Conservation (phyloP, 2,888 invertebrate genomes). For the Scaptomyza flava region DNA sequence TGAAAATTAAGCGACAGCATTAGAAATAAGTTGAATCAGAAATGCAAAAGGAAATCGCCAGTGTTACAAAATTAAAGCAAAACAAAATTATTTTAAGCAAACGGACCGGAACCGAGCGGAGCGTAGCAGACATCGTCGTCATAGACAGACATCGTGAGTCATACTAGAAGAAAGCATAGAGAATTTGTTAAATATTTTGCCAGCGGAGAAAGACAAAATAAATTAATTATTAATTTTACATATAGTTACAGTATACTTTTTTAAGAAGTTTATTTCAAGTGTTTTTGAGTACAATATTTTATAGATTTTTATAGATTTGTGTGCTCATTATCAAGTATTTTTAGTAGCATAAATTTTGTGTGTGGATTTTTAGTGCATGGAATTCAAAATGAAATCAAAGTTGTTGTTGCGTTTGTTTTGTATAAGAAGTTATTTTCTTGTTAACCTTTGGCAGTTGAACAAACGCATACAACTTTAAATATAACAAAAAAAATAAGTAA, state of each 20-base stretch:
- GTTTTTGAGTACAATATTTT: constrained; percentile 60
- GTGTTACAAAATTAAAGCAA: constrained; percentile 32
- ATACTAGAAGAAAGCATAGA: constrained; percentile 55
- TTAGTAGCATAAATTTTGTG: constrained; percentile 57
- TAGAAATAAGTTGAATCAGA: constrained; percentile 49
- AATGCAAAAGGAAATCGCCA: constrained; percentile 24
- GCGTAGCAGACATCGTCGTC: constrained; percentile 23
- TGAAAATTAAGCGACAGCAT: constrained; percentile 20
- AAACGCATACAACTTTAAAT: constrained; percentile 35
- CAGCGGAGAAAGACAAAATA: constrained; percentile 56
- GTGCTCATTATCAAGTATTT: constrained; percentile 59
- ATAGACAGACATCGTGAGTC: constrained; percentile 41
- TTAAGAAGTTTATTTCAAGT: constrained; percentile 55
- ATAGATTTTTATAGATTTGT: constrained; percentile 57
- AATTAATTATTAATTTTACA: constrained; percentile 43
- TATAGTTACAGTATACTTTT: constrained; percentile 57
- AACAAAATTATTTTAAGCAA: constrained; percentile 46
- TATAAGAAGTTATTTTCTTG: constrained; percentile 34
- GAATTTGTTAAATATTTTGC: constrained; percentile 66
- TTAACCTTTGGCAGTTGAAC: constrained; percentile 32
- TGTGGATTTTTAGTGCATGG: constrained; percentile 36
- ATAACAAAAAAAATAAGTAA: constrained; percentile 31
- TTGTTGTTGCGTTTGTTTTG: constrained; percentile 54
- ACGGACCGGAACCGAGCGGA: constrained; percentile 30
- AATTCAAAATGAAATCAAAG: constrained; percentile 20